phyloP scores from a whole-genome alignment of 1,140 invertebrate species.

The Drosophila repletoides region DNA sequence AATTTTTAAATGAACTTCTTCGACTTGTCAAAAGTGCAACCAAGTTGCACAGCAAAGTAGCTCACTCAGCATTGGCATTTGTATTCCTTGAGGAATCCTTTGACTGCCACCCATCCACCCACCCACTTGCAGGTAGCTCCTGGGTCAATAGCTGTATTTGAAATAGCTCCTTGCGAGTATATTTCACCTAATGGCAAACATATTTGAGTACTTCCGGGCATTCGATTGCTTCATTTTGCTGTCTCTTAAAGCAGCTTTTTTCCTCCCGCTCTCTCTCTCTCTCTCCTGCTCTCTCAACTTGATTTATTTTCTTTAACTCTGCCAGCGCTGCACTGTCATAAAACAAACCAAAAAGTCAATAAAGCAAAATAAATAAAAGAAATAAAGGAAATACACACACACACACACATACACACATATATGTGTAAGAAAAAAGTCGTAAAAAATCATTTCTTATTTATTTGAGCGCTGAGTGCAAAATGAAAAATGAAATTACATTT shows the following conservation, averaged over 20 bases:
- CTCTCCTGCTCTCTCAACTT: too few species aligned
- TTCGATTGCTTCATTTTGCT: background rate
- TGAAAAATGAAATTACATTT: constrained; percentile 74
- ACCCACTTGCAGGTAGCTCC: too few species aligned
- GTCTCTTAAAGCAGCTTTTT: constrained; percentile 25
- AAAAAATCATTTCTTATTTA: constrained; percentile 76
- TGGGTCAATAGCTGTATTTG: constrained; percentile 29
- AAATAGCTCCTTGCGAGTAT: constrained; percentile 26
- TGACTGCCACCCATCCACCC: too few species aligned
- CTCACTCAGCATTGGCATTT: too few species aligned
- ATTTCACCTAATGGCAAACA: constrained; percentile 41
- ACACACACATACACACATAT: constrained; percentile 1
- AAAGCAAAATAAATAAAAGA: constrained; percentile 31
- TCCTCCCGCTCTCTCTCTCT: constrained; percentile 5
- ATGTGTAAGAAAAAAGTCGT: constrained; percentile 41
- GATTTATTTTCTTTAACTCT: too few species aligned
- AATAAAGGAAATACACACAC: too few species aligned
- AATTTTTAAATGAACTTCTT: too few species aligned
- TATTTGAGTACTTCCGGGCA: constrained; percentile 42
- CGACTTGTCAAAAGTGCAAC: too few species aligned
- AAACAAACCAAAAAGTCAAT: constrained; percentile 70
- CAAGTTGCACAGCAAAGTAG: too few species aligned
- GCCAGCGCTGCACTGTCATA: constrained; percentile 4
- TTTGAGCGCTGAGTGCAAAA: constrained; percentile 67
- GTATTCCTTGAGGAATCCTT: too few species aligned